These are phyloP conservation scores for Ochropacha duplaris DNA, from an alignment of 2,888 invertebrate genomes.

Conservation along the genomic window DNA sequence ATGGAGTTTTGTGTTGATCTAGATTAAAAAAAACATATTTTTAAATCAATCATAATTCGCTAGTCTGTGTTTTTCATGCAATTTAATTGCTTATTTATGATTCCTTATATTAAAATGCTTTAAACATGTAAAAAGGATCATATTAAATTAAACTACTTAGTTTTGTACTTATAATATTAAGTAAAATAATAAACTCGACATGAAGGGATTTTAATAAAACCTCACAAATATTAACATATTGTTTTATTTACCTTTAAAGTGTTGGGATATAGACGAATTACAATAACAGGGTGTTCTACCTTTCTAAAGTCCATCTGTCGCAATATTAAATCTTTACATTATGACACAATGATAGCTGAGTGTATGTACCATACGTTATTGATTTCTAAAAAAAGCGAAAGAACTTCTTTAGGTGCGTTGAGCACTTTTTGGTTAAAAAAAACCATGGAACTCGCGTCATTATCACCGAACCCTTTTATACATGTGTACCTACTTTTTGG, in stretches of 20 bases:
- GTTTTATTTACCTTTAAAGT: constrained; percentile 25
- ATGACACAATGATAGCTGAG: background rate
- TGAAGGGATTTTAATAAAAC: constrained; percentile 32
- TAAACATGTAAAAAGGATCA: background rate
- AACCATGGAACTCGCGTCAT: too few relatives aligned
- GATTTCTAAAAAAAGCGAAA: too few relatives aligned
- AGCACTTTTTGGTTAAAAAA: too few relatives aligned
- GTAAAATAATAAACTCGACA: constrained; percentile 7
- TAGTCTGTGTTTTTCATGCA: background rate
- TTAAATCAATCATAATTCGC: background rate
- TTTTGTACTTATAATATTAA: constrained; percentile 24
- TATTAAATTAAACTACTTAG: constrained; percentile 17
- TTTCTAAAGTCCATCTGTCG: background rate
- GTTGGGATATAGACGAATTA: background rate
- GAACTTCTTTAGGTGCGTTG: too few relatives aligned
- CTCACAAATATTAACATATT: constrained; percentile 17
- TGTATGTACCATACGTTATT: too few relatives aligned
- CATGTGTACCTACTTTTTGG: too few relatives aligned
- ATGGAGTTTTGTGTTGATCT: too few relatives aligned
- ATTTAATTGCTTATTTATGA: background rate
- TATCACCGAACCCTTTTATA: background rate
- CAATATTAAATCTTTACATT: background rate
- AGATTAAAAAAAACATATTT: too few relatives aligned
- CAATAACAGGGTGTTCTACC: background rate
- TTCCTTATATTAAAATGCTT: background rate